These are phyloP conservation scores for Tragelaphus eurycerus DNA, from an alignment of 2,797 vertebrate species.

Conservation along the genomic window DNA sequence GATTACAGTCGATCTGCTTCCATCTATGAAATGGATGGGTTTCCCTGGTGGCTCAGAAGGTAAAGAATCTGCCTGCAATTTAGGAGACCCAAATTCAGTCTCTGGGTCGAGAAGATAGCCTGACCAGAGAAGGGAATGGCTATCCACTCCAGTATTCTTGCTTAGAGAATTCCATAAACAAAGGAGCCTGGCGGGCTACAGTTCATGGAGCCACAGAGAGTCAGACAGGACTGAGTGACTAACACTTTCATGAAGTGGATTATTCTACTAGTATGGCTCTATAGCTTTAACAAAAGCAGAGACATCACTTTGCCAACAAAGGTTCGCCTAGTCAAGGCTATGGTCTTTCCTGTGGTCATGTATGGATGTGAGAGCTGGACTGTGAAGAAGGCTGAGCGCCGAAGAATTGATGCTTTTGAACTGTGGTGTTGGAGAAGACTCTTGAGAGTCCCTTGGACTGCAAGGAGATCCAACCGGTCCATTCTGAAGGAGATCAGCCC, in stretches of 20 bases:
- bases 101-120: neutral
- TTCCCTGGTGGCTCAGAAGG: neutral
- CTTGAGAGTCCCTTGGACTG: too few relatives aligned
- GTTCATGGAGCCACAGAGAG: neutral
- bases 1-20: neutral
- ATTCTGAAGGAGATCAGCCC: too few relatives aligned
- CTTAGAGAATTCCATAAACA: neutral
- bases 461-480: too few relatives aligned
- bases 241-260: neutral
- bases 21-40: neutral
- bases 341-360: too few relatives aligned
- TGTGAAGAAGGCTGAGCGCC: too few relatives aligned
- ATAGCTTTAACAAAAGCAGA: neutral
- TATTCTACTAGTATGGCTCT: neutral
- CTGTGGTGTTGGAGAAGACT: too few relatives aligned
- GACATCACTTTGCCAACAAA: too few relatives aligned
- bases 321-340: too few relatives aligned
- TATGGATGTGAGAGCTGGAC: too few relatives aligned
- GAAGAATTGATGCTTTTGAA: too few relatives aligned
- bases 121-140: neutral
- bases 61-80: neutral
- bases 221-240: neutral
- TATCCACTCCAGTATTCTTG: neutral
- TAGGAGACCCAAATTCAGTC: neutral
- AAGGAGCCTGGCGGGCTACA: neutral